A percentile compares a stretch with the other conserved stretches of the same genome.
Conservation (phyloP, 2,888 invertebrate genomes). For the Conchocele bisecta region DNA sequence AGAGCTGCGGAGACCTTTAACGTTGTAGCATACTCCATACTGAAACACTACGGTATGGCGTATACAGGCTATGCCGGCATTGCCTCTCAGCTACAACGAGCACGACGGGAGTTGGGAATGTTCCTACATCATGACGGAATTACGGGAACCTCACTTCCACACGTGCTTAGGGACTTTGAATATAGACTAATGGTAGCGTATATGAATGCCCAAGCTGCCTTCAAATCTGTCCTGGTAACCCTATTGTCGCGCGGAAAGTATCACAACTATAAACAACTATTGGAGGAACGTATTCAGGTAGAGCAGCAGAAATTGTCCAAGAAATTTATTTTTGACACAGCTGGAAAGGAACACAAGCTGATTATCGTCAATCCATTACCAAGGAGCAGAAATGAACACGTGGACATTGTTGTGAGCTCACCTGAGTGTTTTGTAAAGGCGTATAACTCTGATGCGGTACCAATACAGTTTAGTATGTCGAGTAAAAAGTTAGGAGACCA, state of each 20-base stretch:
- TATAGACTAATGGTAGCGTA: slow-evolving; percentile 55
- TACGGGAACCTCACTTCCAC: slow-evolving; percentile 95
- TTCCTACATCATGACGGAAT: slow-evolving; percentile 99
- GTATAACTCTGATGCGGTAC: slow-evolving; percentile 65
- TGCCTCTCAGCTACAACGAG: slow-evolving; percentile 13
- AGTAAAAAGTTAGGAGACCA: slow-evolving; percentile 52
- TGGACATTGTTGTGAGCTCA: slow-evolving; percentile 88
- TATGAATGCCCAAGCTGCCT: slow-evolving; percentile 13
- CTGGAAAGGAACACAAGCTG: slow-evolving; percentile 58
- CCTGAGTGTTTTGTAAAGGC: slow-evolving; percentile 88
- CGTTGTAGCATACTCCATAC: slow-evolving; percentile 64
- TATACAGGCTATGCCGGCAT: neutral
- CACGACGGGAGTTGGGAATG: slow-evolving; percentile 89
- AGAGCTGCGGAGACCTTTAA: slow-evolving; percentile 79
- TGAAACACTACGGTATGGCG: slow-evolving; percentile 34
- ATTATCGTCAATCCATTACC: slow-evolving; percentile 93
- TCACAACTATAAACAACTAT: neutral
- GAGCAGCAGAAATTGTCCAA: slow-evolving; percentile 53
- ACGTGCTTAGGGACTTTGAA: slow-evolving; percentile 95
- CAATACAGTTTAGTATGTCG: slow-evolving; percentile 88
- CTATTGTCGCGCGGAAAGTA: slow-evolving; percentile 27
- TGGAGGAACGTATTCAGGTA: too few species aligned
- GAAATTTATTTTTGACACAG: slow-evolving; percentile 57
- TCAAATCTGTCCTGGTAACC: slow-evolving; percentile 13
- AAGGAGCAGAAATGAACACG: slow-evolving; percentile 90